phyloP scores from a whole-genome alignment of 1,140 invertebrate species.

The Episyrphus balteatus region DNA sequence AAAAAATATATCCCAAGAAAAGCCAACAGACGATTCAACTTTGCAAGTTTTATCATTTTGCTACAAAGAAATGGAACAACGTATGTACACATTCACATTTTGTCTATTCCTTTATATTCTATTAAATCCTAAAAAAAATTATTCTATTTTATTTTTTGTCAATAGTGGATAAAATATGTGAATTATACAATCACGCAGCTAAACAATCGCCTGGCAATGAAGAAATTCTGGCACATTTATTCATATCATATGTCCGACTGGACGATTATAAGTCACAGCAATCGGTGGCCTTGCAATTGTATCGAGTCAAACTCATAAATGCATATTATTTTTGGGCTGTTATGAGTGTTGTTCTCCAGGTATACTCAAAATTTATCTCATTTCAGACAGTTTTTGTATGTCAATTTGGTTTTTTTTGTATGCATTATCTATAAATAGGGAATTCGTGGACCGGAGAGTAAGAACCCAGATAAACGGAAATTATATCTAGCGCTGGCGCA shows the following conservation, averaged over 20 bases:
- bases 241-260: conserved; percentile 89
- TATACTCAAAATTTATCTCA: conserved; percentile 33
- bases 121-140: too few species aligned
- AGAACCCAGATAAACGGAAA: conserved; percentile 42
- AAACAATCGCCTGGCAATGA: conserved; percentile 79
- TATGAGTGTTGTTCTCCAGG: conserved; percentile 91
- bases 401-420: not conserved
- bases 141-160: conserved; percentile 17
- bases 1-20: conserved; percentile 64
- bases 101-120: too few species aligned
- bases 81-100: conserved; percentile 45
- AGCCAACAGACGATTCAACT: conserved; percentile 81
- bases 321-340: conserved; percentile 97
- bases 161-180: conserved; percentile 77
- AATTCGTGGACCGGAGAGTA: conserved; percentile 36
- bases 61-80: conserved; percentile 81
- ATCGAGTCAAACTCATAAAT: conserved; percentile 85
- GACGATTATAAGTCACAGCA: conserved; percentile 87
- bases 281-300: conserved; percentile 74
- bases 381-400: conserved; percentile 24
- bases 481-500: conserved; percentile 77
- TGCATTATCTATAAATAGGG: conserved; percentile 14
- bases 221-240: conserved; percentile 84
- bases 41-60: conserved; percentile 94
- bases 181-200: conserved; percentile 79